Conservation (phyloP, 2,888 invertebrate species). For the Hylaea fasciaria region DNA sequence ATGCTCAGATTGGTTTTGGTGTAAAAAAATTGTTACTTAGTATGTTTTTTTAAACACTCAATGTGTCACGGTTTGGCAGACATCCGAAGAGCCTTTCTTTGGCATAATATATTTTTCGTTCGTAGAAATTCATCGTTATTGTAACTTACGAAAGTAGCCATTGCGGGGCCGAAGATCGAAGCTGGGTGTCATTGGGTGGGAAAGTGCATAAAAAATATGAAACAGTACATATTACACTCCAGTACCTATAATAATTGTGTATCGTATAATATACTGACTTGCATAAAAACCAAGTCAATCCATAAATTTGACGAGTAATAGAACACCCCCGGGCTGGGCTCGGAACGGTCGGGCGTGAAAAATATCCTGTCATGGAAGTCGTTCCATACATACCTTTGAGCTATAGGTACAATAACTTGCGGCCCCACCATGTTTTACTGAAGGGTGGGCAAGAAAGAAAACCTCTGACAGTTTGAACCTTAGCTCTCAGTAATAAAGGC, state of each 20-base stretch:
- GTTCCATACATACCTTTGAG: conserved; percentile 34
- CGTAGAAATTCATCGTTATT: no score
- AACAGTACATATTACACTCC: no score
- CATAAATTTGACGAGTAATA: conserved; percentile 27
- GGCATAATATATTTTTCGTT: no score
- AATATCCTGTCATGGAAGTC: conserved; percentile 36
- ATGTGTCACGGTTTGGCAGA: no score
- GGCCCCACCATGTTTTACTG: conserved; percentile 25
- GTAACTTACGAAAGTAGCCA: no score
- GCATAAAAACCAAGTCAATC: conserved; percentile 3
- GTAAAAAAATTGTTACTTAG: no score
- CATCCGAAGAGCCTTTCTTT: no score
- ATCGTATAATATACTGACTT: not conserved
- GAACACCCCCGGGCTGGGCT: conserved; percentile 24
- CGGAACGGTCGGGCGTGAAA: conserved; percentile 29
- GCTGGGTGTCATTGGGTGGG: no score
- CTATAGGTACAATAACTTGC: conserved; percentile 35
- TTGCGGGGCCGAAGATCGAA: no score
- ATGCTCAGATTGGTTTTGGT: no score
- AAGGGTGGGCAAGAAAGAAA: conserved; percentile 6
- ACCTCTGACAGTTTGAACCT: conserved; percentile 10
- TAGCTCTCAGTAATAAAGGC: conserved; percentile 1
- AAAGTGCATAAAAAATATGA: no score
- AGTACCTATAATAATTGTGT: not conserved
- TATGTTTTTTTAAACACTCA: no score